These are phyloP conservation scores for Gymnoscopelus braueri DNA, from an alignment of 2,797 vertebrate species.

Conservation along the genomic window DNA sequence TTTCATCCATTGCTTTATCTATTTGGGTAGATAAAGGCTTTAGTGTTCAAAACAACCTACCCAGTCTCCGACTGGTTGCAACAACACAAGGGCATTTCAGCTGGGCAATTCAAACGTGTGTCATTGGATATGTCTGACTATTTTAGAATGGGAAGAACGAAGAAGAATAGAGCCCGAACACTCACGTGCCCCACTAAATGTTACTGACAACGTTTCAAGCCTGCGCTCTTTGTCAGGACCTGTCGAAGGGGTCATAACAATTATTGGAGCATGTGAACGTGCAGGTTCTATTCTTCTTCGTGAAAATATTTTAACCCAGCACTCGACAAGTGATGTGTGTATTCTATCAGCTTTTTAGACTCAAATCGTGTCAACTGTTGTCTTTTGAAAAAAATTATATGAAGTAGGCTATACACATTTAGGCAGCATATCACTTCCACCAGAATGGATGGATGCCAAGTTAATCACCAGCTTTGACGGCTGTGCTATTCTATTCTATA, in stretches of 20 bases:
- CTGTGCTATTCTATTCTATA: not conserved
- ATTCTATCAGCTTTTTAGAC: conserved; percentile 3
- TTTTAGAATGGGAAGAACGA: not conserved
- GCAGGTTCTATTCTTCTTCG: no score
- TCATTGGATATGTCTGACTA: conserved; percentile 32
- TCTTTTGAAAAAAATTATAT: not conserved
- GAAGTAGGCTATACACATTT: not conserved
- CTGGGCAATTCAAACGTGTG: conserved; percentile 53
- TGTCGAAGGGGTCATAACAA: no score
- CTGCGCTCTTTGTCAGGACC: no score
- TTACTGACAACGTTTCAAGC: no score
- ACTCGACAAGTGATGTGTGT: no score
- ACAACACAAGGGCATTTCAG: conserved; percentile 42
- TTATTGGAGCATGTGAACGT: no score
- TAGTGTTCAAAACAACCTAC: conserved; percentile 58
- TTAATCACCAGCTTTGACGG: not conserved
- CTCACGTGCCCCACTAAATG: no score
- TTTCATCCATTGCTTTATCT: conserved; percentile 66
- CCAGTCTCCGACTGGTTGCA: not conserved
- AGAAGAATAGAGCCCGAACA: no score
- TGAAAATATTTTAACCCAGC: no score
- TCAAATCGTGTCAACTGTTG: conserved; percentile 26
- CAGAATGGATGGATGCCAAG: not conserved
- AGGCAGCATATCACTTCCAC: no score
- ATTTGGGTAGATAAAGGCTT: conserved; percentile 60